These are phyloP conservation scores for Paratrypauchen microcephalus DNA, from an alignment of 2,797 vertebrate genomes.

Conservation along the genomic window DNA sequence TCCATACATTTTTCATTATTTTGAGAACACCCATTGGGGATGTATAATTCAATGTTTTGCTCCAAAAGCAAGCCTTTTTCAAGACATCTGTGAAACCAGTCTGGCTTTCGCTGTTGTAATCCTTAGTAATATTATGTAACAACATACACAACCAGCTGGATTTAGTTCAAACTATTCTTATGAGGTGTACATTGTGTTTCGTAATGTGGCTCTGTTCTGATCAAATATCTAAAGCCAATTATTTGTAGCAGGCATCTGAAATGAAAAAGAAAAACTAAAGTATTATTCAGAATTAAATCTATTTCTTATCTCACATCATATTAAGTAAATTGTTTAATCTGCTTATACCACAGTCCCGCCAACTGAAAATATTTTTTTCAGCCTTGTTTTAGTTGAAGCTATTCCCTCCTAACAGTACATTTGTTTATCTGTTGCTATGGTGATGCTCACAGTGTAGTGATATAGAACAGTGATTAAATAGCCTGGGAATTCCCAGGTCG, in stretches of 20 bases:
- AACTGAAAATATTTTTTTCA: no score
- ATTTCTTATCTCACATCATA: no score
- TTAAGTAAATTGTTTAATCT: no score
- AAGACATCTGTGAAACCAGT: conserved; percentile 20
- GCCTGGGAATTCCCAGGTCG: no score
- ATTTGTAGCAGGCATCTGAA: not conserved
- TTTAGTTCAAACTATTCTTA: conserved; percentile 8
- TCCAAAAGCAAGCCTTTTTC: conserved; percentile 30
- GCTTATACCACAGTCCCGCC: no score
- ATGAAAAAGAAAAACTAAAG: not conserved
- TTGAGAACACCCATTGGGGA: conserved; percentile 46
- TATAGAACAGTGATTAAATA: no score
- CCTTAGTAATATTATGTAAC: conserved; percentile 27
- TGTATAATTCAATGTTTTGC: conserved; percentile 51
- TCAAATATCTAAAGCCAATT: no score
- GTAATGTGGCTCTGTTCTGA: not conserved
- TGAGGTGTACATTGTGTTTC: conserved; percentile 1
- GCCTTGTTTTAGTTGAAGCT: no score
- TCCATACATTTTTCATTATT: conserved; percentile 65
- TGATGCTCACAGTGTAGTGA: no score
- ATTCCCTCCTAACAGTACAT: no score
- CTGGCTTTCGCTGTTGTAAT: not conserved
- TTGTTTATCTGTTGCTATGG: no score
- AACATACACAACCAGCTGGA: conserved; percentile 1
- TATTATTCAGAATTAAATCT: no score